phyloP scores from a whole-genome alignment of 2,888 invertebrate genomes.

The Diploptera punctata region DNA sequence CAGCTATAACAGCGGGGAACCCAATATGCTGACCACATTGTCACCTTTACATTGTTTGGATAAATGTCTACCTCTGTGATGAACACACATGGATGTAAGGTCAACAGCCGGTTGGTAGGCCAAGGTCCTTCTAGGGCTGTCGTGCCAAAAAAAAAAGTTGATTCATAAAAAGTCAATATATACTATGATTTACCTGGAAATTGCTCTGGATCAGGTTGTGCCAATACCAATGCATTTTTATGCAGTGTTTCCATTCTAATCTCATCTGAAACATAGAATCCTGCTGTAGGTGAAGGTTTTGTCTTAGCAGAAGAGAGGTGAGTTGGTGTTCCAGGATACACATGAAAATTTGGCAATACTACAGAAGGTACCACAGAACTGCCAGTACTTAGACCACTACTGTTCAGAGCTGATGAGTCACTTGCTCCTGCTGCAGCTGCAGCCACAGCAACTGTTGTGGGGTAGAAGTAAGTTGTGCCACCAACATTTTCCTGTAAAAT shows the following conservation, averaged over 20 bases:
- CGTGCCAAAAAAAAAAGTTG: too few species aligned
- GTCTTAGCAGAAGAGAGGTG: slow-evolving; percentile 56
- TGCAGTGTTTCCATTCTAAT: slow-evolving; percentile 79
- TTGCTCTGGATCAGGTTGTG: slow-evolving; percentile 74
- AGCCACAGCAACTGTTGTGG: slow-evolving; percentile 55
- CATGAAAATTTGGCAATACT: slow-evolving; percentile 55
- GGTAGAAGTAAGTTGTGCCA: slow-evolving; percentile 94
- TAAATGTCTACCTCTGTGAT: too few species aligned
- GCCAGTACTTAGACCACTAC: slow-evolving; percentile 21
- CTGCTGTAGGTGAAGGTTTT: slow-evolving; percentile 54
- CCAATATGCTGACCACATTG: too few species aligned
- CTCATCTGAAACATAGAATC: slow-evolving; percentile 87
- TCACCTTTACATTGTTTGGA: too few species aligned
- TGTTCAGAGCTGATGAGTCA: slow-evolving; percentile 22
- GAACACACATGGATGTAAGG: too few species aligned
- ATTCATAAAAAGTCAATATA: too few species aligned
- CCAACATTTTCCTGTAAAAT: slow-evolving; percentile 82
- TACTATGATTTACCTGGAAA: slow-evolving; percentile 66
- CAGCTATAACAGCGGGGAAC: too few species aligned
- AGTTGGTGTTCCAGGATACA: slow-evolving; percentile 69
- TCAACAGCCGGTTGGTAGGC: too few species aligned
- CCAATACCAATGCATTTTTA: slow-evolving; percentile 73
- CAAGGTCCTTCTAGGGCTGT: too few species aligned
- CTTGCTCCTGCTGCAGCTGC: slow-evolving; percentile 48
- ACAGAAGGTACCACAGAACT: slow-evolving; percentile 36